These are phyloP conservation scores for Athripsodes cinereus DNA, from an alignment of 2,888 invertebrate species.

Conservation along the genomic window DNA sequence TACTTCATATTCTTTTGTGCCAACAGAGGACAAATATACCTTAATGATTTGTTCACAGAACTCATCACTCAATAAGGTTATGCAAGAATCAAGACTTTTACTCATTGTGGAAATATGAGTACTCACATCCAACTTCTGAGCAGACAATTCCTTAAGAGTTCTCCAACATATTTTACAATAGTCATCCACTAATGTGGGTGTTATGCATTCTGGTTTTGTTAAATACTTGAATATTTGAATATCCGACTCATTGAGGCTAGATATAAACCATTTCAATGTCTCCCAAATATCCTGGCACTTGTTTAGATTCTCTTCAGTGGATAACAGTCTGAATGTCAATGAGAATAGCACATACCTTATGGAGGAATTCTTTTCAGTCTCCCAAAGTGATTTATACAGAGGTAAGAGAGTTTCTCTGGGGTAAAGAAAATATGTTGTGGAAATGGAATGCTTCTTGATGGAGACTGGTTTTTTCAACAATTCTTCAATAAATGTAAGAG, in stretches of 20 bases:
- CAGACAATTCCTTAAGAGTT: slow-evolving; percentile 9
- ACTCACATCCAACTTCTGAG: slow-evolving; percentile 8
- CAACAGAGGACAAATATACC: slow-evolving; percentile 28
- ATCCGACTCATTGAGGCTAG: slow-evolving; percentile 15
- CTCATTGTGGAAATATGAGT: background rate
- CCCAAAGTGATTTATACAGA: slow-evolving; percentile 23
- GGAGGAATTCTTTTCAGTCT: slow-evolving; percentile 18
- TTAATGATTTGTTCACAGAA: slow-evolving; percentile 27
- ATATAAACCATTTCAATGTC: slow-evolving; percentile 12
- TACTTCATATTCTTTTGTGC: slow-evolving; percentile 1
- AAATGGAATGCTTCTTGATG: slow-evolving; percentile 33
- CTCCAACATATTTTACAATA: slow-evolving; percentile 16
- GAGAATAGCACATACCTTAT: slow-evolving; percentile 21
- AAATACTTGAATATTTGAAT: slow-evolving; percentile 15
- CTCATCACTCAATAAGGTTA: slow-evolving; percentile 29
- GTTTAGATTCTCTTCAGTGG: slow-evolving; percentile 1
- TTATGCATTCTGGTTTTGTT: background rate
- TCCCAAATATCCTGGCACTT: slow-evolving; percentile 10
- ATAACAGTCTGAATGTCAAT: slow-evolving; percentile 12
- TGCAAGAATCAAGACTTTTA: background rate
- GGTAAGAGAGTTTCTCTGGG: slow-evolving; percentile 20
- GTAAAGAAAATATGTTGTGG: slow-evolving; percentile 29
- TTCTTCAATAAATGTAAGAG: slow-evolving; percentile 28
- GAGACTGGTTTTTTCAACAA: slow-evolving; percentile 30
- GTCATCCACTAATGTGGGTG: slow-evolving; percentile 6